Evolutionary conservation across 2,888 invertebrate genomes (phyloP), one percentile per base, ranked within the genome.

Genomic region (Reticulitermes lucifugus): DNA sequence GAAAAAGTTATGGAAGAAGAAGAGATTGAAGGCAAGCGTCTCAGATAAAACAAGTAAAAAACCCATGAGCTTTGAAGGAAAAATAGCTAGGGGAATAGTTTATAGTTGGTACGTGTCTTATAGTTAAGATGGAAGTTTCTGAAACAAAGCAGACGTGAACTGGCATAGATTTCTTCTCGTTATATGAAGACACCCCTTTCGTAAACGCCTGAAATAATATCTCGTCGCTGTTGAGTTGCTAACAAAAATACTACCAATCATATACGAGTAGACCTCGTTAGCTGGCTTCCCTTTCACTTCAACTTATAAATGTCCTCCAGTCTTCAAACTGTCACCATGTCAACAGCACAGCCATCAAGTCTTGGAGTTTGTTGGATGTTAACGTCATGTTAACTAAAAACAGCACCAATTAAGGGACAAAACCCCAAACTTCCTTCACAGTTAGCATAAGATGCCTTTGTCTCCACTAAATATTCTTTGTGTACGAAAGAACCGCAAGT

Each of bases 271-370:
- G 65, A 65, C 7, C 79, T 79, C 79, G 79, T 79, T 79, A 46
- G 6, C 65, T 25, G n/a, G 25, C 6, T 9, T n/a, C 65, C 65
- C 65, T 4, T 1, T 65, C 14, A 65, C n/a, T 65, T 65, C 65
- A 65, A 65, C n/a, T 79, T 79, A 79, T 79, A 55, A n/a, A 79
- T 79, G 79, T 79, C 79, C 51, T 55, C 25, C 25, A 79, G 51
- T 25, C 21, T 51, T 79, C 25, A 55, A 79, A n/a, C 79, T 79
- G 79, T 79, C 79, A 79, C 51, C 79, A 25, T n/a, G 22, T 51
- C 25, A 10, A n/a, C 12, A 18, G 29, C 55, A 79, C 14, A 51
- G 29, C 55, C 55, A 79, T 79, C 79, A 79, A 51, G 25, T 51
- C 25, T 79, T 25, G 29, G 25, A 55, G 29, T 79, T 51, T 79